Percentiles rank a stretch among this genome's conserved stretches.
phyloP scores from a whole-genome alignment of 2,888 invertebrate species.

The Melanargia galathea region DNA sequence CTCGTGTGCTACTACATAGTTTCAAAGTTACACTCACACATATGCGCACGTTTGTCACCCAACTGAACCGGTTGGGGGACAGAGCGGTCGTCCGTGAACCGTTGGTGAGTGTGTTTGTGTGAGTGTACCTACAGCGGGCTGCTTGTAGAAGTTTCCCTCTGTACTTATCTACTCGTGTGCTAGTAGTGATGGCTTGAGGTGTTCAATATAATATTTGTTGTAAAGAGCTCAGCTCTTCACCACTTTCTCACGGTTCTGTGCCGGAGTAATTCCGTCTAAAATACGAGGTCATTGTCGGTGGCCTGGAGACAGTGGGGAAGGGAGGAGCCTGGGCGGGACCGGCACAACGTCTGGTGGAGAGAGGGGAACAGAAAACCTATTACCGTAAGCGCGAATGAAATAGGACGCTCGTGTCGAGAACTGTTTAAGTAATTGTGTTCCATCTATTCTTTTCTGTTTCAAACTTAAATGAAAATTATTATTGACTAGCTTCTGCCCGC shows the following conservation, averaged over 20 bases:
- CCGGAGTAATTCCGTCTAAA: conserved; percentile 81
- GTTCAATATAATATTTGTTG: conserved; percentile 32
- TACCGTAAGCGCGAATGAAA: conserved; percentile 78
- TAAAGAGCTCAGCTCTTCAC: conserved; percentile 55
- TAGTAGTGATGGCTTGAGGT: conserved; percentile 17
- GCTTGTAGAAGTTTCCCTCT: too few relatives aligned
- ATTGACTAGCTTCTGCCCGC: too few relatives aligned
- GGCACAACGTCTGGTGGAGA: conserved; percentile 47
- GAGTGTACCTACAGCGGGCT: too few relatives aligned
- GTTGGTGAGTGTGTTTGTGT: too few relatives aligned
- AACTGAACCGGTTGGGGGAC: too few relatives aligned
- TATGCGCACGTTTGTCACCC: too few relatives aligned
- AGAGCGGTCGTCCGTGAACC: too few relatives aligned
- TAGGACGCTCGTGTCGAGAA: conserved; percentile 74
- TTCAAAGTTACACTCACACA: too few relatives aligned
- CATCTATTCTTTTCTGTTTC: conserved; percentile 66
- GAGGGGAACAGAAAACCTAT: conserved; percentile 68
- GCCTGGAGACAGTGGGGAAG: conserved; percentile 66
- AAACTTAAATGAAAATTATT: conserved; percentile 54
- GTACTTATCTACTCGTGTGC: too few relatives aligned
- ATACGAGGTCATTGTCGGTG: conserved; percentile 82
- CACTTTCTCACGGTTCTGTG: conserved; percentile 75
- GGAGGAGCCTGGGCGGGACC: conserved; percentile 52
- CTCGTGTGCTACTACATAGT: too few relatives aligned
- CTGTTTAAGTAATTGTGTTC: conserved; percentile 78